Evolutionary conservation across 1,140 invertebrate genomes (phyloP).

Genomic region (Saxidomus purpurata): DNA sequence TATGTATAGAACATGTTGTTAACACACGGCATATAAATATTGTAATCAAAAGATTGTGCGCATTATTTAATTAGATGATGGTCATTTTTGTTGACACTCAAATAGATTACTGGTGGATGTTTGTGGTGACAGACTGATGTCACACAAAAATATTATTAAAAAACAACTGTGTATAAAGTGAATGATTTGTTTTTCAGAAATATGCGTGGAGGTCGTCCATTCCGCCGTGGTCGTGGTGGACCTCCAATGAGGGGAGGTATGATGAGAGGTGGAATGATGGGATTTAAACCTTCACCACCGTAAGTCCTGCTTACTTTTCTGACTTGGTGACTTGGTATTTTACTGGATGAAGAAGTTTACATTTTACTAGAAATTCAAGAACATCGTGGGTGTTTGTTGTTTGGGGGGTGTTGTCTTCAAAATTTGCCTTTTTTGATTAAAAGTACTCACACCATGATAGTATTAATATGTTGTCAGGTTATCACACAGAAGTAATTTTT

Average conservation of each 20-base stretch:
- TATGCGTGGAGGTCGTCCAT: conserved; percentile 64
- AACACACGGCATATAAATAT: too few relatives aligned
- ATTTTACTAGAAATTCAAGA: too few relatives aligned
- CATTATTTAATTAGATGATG: not conserved
- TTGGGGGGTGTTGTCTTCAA: not conserved
- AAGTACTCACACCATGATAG: too few relatives aligned
- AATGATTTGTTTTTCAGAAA: not conserved
- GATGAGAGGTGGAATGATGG: conserved; percentile 76
- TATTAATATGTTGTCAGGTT: too few relatives aligned
- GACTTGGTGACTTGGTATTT: too few relatives aligned
- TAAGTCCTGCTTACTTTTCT: conserved; percentile 58
- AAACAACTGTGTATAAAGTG: not conserved
- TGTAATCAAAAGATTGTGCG: not conserved
- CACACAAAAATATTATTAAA: too few relatives aligned
- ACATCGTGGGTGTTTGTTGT: too few relatives aligned
- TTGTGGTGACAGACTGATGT: not conserved
- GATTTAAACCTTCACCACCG: conserved; percentile 79
- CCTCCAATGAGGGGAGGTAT: conserved; percentile 78
- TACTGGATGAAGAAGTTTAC: too few relatives aligned
- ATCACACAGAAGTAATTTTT: too few relatives aligned
- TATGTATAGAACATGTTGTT: too few relatives aligned
- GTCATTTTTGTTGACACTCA: too few relatives aligned
- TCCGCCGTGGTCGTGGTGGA: conserved; percentile 75
- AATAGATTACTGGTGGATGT: not conserved
- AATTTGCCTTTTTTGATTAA: not conserved